These are phyloP conservation scores for Eilema sororculum DNA, from an alignment of 2,888 invertebrate genomes.

Conservation along the genomic window DNA sequence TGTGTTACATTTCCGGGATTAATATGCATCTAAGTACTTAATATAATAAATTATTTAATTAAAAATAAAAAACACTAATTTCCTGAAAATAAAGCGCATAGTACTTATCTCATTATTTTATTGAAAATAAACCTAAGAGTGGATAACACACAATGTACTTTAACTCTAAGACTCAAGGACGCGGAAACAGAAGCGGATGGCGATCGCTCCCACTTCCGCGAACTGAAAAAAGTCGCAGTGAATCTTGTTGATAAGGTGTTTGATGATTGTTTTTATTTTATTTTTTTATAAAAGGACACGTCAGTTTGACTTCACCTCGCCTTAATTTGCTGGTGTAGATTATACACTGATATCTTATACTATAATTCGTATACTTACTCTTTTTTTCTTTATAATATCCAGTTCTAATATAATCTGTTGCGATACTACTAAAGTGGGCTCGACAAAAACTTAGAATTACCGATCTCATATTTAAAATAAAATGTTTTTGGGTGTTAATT, in stretches of 20 bases:
- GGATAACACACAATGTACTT: too few species aligned
- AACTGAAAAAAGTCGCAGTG: neutral
- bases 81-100: neutral
- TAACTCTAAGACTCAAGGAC: neutral
- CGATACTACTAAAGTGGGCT: too few species aligned
- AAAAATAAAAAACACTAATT: neutral
- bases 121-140: neutral
- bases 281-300: too few species aligned
- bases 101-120: neutral
- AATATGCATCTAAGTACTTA: neutral
- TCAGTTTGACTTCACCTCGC: too few species aligned
- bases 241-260: constrained; percentile 2
- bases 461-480: too few species aligned
- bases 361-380: too few species aligned
- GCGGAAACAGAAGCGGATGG: neutral
- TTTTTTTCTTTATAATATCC: too few species aligned
- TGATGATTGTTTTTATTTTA: neutral
- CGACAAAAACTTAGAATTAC: too few species aligned
- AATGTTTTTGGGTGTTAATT: too few species aligned
- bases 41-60: too few species aligned
- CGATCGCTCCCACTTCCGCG: neutral
- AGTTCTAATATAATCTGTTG: too few species aligned
- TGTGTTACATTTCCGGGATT: neutral
- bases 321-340: too few species aligned
- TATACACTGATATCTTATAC: neutral